Base-by-base conservation (phyloP, 2,113 vertebrate species). In the Centrocercus urophasianus region DNA sequence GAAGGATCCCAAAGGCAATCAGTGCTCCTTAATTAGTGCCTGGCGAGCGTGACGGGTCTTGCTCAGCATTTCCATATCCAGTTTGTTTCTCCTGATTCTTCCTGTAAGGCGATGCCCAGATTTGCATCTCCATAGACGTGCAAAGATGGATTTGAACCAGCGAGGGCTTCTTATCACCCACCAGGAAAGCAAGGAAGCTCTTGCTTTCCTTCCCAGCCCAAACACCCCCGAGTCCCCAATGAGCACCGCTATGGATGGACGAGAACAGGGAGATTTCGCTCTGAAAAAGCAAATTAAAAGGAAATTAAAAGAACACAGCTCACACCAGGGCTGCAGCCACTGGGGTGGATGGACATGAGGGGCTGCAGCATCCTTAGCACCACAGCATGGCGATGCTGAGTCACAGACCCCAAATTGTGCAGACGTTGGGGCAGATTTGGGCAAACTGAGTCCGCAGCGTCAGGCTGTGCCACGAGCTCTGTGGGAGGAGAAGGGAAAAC, bases 291-390 rank as follows among this genome's bases (percentile, higher is more conserved):
- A 1, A n/a, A 59, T 12, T 2, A 28, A 28, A 12, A n/a, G 56
- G 19, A 38, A 38, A 38, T 38, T 9, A 38, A 20, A 57, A 20
- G 56, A 17, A 40, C 16, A 38, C 16, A 20, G 42, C 72, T 70
- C n/a, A 3, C 7, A 1, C 3, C 1, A 8, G 0, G 4, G 27
- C 59, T 17, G 28, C 52, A 52, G n/a, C 25, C 34, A 32, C 27
- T 38, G 8, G 67, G 67, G 50, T 34, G 69, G 3, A 8, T 7
- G 60, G 43, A 6, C 1, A 3, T 7, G 1, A 2, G 19, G 78
- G 28, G n/a, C 6, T 15, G 22, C 21, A 5, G 40, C 34, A 17
- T 22, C 65, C 73, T 42, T 32, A 40, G 66, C 61, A 14, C 66
- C 10, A 1, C 2, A 11, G 18, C 17, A 10, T 1, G 18, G 61